These are phyloP conservation scores for Elaphurus davidianus DNA, from an alignment of 2,113 vertebrate genomes.

Conservation along the genomic window DNA sequence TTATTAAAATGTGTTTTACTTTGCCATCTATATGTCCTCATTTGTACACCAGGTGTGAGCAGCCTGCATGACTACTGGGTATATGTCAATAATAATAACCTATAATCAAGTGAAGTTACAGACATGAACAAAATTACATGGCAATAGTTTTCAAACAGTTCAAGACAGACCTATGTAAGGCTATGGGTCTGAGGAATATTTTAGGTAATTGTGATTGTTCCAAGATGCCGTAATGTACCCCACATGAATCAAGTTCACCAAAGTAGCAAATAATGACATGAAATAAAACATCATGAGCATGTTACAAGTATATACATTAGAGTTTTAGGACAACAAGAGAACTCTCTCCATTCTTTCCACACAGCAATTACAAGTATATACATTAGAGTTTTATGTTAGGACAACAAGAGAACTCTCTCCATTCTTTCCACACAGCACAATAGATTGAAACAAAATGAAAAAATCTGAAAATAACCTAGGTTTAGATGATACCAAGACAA, in stretches of 20 bases:
- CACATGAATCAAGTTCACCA: not conserved
- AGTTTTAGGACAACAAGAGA: not conserved
- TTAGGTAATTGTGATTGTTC: not conserved
- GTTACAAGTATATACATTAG: not conserved
- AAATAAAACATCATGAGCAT: not conserved
- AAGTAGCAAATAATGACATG: not conserved
- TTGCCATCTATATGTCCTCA: not conserved
- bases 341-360: not conserved
- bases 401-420: not conserved
- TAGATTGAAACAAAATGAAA: not conserved
- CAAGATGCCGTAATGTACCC: not conserved
- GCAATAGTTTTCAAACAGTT: not conserved
- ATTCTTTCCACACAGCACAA: not conserved
- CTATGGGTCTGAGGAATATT: not conserved
- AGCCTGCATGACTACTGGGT: not conserved
- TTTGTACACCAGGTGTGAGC: not conserved
- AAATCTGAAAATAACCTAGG: not conserved
- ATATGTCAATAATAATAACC: not conserved
- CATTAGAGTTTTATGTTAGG: not conserved
- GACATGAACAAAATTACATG: not conserved
- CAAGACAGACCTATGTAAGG: not conserved
- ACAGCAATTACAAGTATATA: not conserved
- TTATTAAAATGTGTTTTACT: not conserved
- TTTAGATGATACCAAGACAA: not conserved
- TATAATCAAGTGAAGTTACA: not conserved